Conservation (phyloP, 2,888 invertebrate species). For the Coenonympha glycerion region DNA sequence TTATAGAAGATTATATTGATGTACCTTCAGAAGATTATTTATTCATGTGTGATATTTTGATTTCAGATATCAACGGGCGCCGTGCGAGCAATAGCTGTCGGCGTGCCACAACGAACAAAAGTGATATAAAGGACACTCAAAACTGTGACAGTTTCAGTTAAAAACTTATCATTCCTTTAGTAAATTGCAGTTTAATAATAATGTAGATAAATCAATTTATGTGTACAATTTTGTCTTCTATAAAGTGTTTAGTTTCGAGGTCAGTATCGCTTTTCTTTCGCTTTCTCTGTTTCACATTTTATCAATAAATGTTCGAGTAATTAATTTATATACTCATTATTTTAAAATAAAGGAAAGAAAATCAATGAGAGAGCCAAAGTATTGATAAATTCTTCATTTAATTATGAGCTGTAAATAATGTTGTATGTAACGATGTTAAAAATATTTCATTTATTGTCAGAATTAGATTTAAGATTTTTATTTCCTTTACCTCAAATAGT, state of each 20-base stretch:
- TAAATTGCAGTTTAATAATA: constrained; percentile 42
- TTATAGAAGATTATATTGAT: too few species aligned
- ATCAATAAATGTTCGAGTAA: constrained; percentile 21
- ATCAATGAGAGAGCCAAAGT: constrained; percentile 65
- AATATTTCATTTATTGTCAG: constrained; percentile 60
- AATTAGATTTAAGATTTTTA: constrained; percentile 49
- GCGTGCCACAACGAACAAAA: constrained; percentile 66
- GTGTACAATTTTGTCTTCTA: constrained; percentile 50
- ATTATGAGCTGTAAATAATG: constrained; percentile 49
- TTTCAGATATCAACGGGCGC: constrained; percentile 70
- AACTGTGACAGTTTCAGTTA: constrained; percentile 54
- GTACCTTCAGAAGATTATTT: too few species aligned
- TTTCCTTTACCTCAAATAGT: constrained; percentile 57
- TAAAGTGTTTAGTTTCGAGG: constrained; percentile 33
- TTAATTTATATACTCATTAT: constrained; percentile 62
- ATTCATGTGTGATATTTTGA: neutral
- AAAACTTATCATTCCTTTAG: constrained; percentile 47
- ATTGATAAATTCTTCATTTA: constrained; percentile 44
- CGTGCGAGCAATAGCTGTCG: constrained; percentile 65
- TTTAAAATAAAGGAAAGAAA: constrained; percentile 30
- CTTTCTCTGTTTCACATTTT: constrained; percentile 38
- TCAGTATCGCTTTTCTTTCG: constrained; percentile 47
- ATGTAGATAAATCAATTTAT: constrained; percentile 55
- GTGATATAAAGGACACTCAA: constrained; percentile 60
- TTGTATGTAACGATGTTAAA: constrained; percentile 25